Evolutionary conservation across 2,888 invertebrate genomes (phyloP), one percentile per base, ranked within the genome.

Genomic region (Metopia argyrocephala): DNA sequence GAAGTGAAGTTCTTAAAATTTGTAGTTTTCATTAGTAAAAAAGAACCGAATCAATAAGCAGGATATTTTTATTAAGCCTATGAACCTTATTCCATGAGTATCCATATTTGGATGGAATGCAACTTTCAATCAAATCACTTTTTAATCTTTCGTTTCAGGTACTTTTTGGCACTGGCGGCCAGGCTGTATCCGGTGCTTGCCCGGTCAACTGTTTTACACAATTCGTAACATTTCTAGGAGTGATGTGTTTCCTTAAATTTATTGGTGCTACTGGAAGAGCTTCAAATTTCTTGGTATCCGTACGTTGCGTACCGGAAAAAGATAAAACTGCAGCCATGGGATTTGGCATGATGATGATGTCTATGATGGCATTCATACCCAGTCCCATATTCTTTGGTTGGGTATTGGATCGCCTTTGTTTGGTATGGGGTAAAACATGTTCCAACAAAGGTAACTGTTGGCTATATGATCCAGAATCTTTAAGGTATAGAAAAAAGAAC

Each of bases 331-430:
- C 94, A 0, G 93, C 94, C 1, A 93, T 95, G 92, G 95, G 94
- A 31, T 93, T 94, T 76, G 93, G 93, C 27, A 91, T 94, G 83
- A 94, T 93, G 87, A 91, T 94, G 84, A 92, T 94, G 92, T 94
- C 94, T 81, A 90, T 94, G 73, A 93, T 94, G 84, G 94, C 94
- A 9, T 94, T 95, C 85, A 94, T 95, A 84, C 95, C 95, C 0
- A 94, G 94, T 61, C 95, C 95, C 0, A 94, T 96, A 83, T 91
- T 95, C 75, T 95, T 95, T 85, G 95, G 95, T 69, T 93, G 93
- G 85, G 92, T 95, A 70, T 92, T 95, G 85, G 90, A 91, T 85
- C 87, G 87, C 48, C 92, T 94, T 6, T 95, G 95, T 85, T 87
- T 94, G 27, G 93, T 95, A 15, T 95, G 95, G 95, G 94, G 94